These are phyloP conservation scores for Rhabdomys pumilio DNA, from an alignment of 2,797 vertebrate species.

Conservation along the genomic window DNA sequence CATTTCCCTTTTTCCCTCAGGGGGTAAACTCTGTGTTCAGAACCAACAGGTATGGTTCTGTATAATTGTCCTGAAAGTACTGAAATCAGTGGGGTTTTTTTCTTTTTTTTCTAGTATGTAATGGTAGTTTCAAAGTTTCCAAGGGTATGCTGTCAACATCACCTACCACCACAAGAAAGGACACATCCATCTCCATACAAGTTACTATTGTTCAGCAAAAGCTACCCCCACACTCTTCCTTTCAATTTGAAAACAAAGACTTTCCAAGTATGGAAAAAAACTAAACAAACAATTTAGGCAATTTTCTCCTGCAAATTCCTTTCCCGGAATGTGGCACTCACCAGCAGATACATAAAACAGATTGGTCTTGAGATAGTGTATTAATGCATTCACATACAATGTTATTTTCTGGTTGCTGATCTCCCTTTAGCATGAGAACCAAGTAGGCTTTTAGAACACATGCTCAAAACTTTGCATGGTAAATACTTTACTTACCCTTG, in stretches of 20 bases:
- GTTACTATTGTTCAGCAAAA: background rate
- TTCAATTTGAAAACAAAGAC: background rate
- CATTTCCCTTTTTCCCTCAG: background rate
- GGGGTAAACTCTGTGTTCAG: background rate
- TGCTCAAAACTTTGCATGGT: background rate
- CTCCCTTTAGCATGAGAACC: background rate
- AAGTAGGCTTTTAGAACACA: background rate
- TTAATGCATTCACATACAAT: background rate
- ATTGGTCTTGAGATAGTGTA: background rate
- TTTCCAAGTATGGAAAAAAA: background rate
- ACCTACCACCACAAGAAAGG: background rate
- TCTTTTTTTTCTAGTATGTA: background rate
- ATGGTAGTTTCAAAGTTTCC: background rate
- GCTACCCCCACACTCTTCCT: background rate
- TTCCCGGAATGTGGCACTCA: background rate
- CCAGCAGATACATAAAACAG: fast-evolving
- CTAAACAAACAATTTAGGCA: background rate
- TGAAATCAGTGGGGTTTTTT: background rate
- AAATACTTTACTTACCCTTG: slow-evolving; percentile 93
- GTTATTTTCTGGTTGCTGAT: background rate
- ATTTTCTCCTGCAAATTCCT: background rate
- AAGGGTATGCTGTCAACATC: background rate
- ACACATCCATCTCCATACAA: background rate
- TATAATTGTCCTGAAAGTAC: background rate
- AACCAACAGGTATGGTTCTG: background rate